These are phyloP conservation scores for Netelia fuscicornis DNA, from an alignment of 2,888 invertebrate species.

Conservation along the genomic window DNA sequence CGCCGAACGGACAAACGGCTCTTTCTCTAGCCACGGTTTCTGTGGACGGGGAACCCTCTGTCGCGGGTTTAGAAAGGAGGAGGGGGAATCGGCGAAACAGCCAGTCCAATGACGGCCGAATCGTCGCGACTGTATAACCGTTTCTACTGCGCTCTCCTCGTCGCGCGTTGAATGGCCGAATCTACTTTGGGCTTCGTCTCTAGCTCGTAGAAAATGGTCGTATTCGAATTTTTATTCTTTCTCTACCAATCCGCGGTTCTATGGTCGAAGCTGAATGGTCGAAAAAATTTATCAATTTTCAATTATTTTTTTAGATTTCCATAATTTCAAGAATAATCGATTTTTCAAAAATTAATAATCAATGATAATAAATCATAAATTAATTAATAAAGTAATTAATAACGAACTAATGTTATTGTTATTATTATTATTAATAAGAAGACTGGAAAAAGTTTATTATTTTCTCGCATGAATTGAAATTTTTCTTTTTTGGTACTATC, in stretches of 20 bases:
- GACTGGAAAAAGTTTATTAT: too few relatives aligned
- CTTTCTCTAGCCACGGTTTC: constrained; percentile 65
- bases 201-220: constrained; percentile 49
- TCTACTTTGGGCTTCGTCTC: constrained; percentile 29
- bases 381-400: too few relatives aligned
- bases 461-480: too few relatives aligned
- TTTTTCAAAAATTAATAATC: too few relatives aligned
- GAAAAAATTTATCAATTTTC: too few relatives aligned
- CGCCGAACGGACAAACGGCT: constrained; percentile 57
- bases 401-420: too few relatives aligned
- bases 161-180: constrained; percentile 63
- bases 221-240: constrained; percentile 34
- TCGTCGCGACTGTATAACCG: constrained; percentile 50
- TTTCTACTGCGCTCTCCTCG: constrained; percentile 41
- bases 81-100: constrained; percentile 11
- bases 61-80: constrained; percentile 39
- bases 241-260: neutral
- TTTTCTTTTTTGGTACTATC: too few relatives aligned
- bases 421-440: too few relatives aligned
- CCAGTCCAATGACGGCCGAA: constrained; percentile 52
- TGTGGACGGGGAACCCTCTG: constrained; percentile 49
- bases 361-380: too few relatives aligned
- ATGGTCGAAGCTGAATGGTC: too few relatives aligned
- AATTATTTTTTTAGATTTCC: too few relatives aligned
- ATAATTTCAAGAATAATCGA: too few relatives aligned